Evolutionary conservation across 2,888 invertebrate genomes (phyloP).

Genomic region (Gnatocerus cornutus): DNA sequence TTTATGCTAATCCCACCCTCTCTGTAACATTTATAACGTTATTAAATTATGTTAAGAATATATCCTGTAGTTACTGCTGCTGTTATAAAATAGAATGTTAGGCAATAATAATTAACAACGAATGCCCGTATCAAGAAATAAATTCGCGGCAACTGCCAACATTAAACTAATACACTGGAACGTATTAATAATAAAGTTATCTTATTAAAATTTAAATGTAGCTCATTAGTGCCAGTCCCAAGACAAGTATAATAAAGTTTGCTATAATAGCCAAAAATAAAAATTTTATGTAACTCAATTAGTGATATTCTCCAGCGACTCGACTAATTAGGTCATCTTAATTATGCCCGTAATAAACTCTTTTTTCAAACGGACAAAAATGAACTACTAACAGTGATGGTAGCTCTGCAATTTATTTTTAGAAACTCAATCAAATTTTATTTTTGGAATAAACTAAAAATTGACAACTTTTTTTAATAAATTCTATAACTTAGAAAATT

Average conservation of each 20-base stretch:
- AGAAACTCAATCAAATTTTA: too few species aligned
- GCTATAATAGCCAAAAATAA: conserved; percentile 35
- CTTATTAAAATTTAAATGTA: conserved; percentile 28
- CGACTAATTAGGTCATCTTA: conserved; percentile 40
- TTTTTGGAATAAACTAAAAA: too few species aligned
- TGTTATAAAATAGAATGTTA: conserved; percentile 1
- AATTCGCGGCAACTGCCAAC: background rate
- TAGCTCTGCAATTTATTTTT: too few species aligned
- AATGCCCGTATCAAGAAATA: conserved; percentile 1
- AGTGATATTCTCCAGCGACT: conserved; percentile 24
- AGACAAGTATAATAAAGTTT: conserved; percentile 34
- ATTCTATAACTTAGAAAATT: too few species aligned
- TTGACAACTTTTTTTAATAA: too few species aligned
- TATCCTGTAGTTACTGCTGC: conserved; percentile 2
- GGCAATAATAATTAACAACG: conserved; percentile 5
- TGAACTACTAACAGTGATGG: too few species aligned
- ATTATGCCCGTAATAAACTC: conserved; percentile 34
- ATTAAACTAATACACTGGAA: conserved; percentile 8
- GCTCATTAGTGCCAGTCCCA: conserved; percentile 22
- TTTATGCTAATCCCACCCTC: conserved; percentile 27
- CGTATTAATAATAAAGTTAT: conserved; percentile 21
- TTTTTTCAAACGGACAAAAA: conserved; percentile 24
- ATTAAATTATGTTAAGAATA: conserved; percentile 29
- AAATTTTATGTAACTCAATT: conserved; percentile 35
- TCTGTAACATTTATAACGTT: conserved; percentile 8